Evolutionary conservation across 2,113 vertebrate genomes (phyloP), one percentile per base, ranked within the genome.

Genomic region (Macheiramphus alcinus): DNA sequence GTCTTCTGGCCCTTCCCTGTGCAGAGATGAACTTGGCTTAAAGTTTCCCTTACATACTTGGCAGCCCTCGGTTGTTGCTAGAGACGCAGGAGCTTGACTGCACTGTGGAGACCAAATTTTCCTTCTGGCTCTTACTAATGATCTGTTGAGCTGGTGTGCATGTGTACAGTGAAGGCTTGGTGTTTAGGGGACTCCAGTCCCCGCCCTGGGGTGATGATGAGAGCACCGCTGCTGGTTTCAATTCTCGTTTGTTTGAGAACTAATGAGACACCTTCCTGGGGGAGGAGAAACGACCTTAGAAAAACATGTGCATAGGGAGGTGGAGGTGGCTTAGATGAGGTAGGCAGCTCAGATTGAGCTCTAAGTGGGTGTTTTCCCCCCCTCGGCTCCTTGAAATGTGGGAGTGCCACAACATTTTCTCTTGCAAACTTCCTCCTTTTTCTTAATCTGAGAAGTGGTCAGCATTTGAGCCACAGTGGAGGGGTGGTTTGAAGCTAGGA

Each of bases 91-190:
- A 38, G 63, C 71, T 42, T 3, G 16, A 8, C 26, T n/a, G 1
- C 9, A 4, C 40, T 16, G 6, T 3, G 4, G 89, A 59, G 71
- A 32, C 19, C 16, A 4, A 5, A 6, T 48, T 32, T 70, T 71
- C 29, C 20, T 31, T 8, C 5, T 80, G 58, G 53, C 36, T 68
- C 25, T 43, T 7, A 48, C 47, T 67, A 10, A 15, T 3, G 31
- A 53, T 45, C 20, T 1, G 2, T 48, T 65, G 59, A 43, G 86
- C 40, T 36, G 55, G 18, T 9, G 4, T 20, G 56, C 10, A 1
- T 8, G 27, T 7, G 17, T 8, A 10, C 29, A 5, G 7, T 0
- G 0, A 70, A n/a, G 56, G 19, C 29, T 6, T 1, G 32, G 72
- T 22, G 40, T 34, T 23, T 2, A 34, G 72, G 68, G 63, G 36